Conservation (phyloP, 2,113 vertebrate genomes). For the Neoarius graeffei region DNA sequence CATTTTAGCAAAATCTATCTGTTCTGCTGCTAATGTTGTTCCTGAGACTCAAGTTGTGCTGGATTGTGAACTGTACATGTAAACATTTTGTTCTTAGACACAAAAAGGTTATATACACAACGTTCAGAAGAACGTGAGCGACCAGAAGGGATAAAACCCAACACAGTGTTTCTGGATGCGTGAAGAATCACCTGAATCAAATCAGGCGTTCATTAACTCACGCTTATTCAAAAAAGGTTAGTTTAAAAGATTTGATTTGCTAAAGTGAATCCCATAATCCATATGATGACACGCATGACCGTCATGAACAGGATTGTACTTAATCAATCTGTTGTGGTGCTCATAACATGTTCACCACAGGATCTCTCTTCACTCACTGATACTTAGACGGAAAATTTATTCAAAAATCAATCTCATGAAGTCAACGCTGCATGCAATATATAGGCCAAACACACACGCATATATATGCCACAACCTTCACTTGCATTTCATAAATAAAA, state of each 20-base stretch:
- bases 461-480: not conserved
- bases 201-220: not conserved
- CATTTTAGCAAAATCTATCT: not conserved
- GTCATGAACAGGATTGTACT: not conserved
- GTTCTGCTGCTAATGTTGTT: not conserved
- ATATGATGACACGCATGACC: not conserved
- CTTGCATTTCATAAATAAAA: not conserved
- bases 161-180: not conserved
- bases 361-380: not conserved
- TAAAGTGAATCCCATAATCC: not conserved
- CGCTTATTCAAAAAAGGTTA: not conserved
- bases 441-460: slow-evolving; percentile 3
- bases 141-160: not conserved
- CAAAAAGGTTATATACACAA: not conserved
- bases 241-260: not conserved
- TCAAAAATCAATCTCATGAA: slow-evolving; percentile 11
- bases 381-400: not conserved
- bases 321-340: not conserved
- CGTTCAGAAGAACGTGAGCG: not conserved
- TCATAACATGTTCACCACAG: not conserved
- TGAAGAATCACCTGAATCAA: not conserved
- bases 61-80: not conserved
- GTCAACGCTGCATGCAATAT: not conserved
- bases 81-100: not conserved
- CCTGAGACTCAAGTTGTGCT: not conserved